phyloP scores from a whole-genome alignment of 2,113 vertebrate species.

The Gymnorhina tibicen region DNA sequence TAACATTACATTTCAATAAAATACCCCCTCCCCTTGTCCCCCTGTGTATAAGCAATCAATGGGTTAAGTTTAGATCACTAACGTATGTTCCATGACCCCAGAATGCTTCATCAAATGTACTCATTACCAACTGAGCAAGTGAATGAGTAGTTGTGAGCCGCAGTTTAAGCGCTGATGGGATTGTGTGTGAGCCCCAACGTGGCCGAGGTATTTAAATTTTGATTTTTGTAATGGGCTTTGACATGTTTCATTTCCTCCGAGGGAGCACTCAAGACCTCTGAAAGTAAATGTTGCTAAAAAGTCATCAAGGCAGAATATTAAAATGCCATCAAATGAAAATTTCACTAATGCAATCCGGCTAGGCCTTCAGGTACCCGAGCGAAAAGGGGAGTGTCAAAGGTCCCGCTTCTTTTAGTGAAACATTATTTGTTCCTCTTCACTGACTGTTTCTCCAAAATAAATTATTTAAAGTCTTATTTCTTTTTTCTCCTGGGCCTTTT shows the following conservation, averaged over 20 bases:
- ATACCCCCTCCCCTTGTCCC: conserved; percentile 74
- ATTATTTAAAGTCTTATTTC: conserved; percentile 99
- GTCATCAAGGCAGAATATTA: conserved; percentile 99
- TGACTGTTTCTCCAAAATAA: conserved; percentile 97
- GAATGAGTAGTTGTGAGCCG: conserved; percentile 95
- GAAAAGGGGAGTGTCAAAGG: conserved; percentile 82
- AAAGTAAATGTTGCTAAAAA: conserved; percentile 99
- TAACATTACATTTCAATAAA: conserved; percentile 89
- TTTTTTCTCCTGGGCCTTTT: conserved; percentile 83
- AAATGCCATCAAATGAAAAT: conserved; percentile 99
- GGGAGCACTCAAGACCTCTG: conserved; percentile 95
- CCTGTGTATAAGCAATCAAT: conserved; percentile 90
- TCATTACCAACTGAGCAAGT: conserved; percentile 94
- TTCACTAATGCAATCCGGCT: conserved; percentile 97
- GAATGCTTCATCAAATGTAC: conserved; percentile 98
- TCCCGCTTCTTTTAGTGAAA: conserved; percentile 93
- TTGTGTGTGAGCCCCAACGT: conserved; percentile 92
- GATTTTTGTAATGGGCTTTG: conserved; percentile 99
- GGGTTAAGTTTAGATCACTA: conserved; percentile 99
- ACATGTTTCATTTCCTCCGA: conserved; percentile 99
- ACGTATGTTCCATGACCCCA: conserved; percentile 95
- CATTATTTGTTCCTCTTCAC: conserved; percentile 99
- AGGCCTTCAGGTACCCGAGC: conserved; percentile 91
- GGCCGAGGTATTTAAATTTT: conserved; percentile 99
- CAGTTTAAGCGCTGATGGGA: conserved; percentile 90